A percentile compares a stretch with the other conserved stretches of the same genome.
phyloP scores from a whole-genome alignment of 2,113 vertebrate species.

The Tenebrosternarchus preto region DNA sequence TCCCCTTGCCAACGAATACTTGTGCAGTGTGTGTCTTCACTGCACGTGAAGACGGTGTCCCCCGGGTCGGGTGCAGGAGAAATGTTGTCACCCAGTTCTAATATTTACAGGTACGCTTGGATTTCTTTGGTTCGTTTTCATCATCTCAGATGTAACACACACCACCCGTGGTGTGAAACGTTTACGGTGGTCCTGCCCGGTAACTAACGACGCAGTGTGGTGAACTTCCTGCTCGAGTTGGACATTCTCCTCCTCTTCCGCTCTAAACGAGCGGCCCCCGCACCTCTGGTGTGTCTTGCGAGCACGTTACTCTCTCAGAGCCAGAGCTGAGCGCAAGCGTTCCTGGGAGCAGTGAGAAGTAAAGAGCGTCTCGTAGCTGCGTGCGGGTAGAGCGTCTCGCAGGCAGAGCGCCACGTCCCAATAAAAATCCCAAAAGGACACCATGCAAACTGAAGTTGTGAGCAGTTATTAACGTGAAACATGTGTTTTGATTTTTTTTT shows the following conservation, averaged over 20 bases:
- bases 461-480: too few species aligned
- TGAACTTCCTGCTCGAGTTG: conserved; percentile 15
- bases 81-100: neutral
- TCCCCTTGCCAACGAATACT: neutral
- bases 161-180: neutral
- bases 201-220: neutral
- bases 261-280: too few species aligned
- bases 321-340: too few species aligned
- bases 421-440: too few species aligned
- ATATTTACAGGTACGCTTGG: conserved; percentile 15
- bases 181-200: neutral
- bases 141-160: conserved; percentile 30
- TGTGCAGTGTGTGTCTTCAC: neutral
- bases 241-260: neutral
- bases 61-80: neutral
- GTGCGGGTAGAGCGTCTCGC: too few species aligned
- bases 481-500: too few species aligned
- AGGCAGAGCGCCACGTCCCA: too few species aligned
- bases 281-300: too few species aligned
- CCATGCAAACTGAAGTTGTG: too few species aligned
- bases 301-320: too few species aligned
- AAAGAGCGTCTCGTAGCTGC: too few species aligned
- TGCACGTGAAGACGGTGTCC: neutral
- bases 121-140: neutral
- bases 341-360: too few species aligned